Evolutionary conservation across 2,113 vertebrate species (phyloP), one percentile per base, ranked within the genome.

Genomic region (Rafetus swinhoei): DNA sequence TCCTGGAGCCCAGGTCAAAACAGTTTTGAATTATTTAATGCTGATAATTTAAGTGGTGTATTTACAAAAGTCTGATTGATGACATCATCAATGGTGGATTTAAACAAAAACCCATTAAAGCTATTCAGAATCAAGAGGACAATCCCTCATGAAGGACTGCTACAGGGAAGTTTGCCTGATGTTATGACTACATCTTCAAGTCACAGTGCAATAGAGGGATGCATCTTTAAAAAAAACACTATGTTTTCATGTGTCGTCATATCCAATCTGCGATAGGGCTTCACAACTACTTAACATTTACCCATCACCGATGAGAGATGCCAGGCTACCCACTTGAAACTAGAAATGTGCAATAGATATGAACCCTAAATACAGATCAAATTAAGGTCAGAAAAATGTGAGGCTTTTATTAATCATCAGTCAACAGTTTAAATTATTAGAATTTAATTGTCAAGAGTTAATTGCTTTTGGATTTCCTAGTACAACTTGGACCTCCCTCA

Each of bases 41-140:
- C 77, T 92, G 84, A 90, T 45, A 87, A 24, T 83, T 95, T 81
- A 87, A 96, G 76, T 65, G 27, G 7, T 65, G 87, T 97, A 88
- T 95, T 92, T 92, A 90, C 80, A 85, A 59, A 80, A 90, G 45
- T 52, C 52, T 85, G 92, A 92, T 56, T 88, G 90, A 95, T 57
- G n/a, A 93, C 91, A 80, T 85, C 77, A 83, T 81, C 80, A 72
- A 57, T 0, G 4, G 74, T 35, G 18, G 62, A 87, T 88, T 91
- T 90, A 91, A 4, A 3, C 9, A 81, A 81, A 94, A 79, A 89
- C 39, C 79, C 21, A 81, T n/a, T 32, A 59, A 87, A 92, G 39
- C 59, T 82, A 11, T 65, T 55, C 72, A 92, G 59, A 87, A 18
- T 22, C 77, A 25, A 52, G 54, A 0, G 1, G 45, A 7, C 79